A percentile compares a stretch with the other conserved stretches of the same genome.
Evolutionary conservation across 2,888 invertebrate species (phyloP).

Genomic region (Julus scandinavius): DNA sequence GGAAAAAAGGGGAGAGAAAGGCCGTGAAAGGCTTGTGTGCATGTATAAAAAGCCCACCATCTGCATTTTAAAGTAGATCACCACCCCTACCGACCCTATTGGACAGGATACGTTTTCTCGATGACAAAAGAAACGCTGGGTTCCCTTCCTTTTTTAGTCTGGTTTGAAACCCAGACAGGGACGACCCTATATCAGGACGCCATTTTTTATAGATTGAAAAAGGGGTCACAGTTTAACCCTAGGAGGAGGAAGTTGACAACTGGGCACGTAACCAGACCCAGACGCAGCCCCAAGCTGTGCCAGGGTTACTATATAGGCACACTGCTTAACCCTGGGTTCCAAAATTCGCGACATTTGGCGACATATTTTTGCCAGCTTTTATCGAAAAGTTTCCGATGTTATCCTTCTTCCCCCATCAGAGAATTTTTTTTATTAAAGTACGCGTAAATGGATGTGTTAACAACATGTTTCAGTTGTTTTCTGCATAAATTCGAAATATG

Average conservation of each 20-base stretch:
- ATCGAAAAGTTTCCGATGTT: neutral
- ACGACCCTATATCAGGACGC: conserved; percentile 49
- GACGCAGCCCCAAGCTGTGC: neutral
- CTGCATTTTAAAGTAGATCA: conserved; percentile 51
- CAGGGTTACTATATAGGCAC: neutral
- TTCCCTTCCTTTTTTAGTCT: conserved; percentile 47
- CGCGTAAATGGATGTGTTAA: too few relatives aligned
- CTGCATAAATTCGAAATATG: too few relatives aligned
- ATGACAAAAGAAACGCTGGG: conserved; percentile 27
- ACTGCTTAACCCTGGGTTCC: neutral
- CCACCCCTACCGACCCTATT: conserved; percentile 47
- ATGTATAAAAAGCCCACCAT: conserved; percentile 49
- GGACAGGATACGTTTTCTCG: conserved; percentile 47
- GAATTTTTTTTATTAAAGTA: too few relatives aligned
- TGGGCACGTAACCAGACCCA: conserved; percentile 4
- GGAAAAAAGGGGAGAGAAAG: conserved; percentile 8
- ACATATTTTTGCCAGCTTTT: neutral
- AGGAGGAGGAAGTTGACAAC: conserved; percentile 31
- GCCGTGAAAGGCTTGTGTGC: conserved; percentile 47
- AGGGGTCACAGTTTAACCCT: conserved; percentile 50
- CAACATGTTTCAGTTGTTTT: too few relatives aligned
- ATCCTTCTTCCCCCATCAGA: neutral
- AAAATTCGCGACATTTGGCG: neutral
- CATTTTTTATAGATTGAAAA: conserved; percentile 51
- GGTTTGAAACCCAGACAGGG: conserved; percentile 50